Evolutionary conservation across 1,140 invertebrate species (phyloP).

Genomic region (Papilio machaon): DNA sequence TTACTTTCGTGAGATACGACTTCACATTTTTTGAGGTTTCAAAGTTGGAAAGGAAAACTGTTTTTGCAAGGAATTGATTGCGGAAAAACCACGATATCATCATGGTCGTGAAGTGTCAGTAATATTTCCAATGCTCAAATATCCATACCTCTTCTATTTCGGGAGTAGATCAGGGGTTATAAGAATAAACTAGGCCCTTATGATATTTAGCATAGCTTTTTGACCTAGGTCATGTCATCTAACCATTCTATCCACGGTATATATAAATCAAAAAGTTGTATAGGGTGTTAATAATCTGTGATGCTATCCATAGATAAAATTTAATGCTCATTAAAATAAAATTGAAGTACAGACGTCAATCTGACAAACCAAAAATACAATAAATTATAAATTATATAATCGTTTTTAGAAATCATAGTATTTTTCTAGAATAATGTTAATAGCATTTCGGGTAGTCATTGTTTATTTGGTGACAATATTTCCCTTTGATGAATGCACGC

Average conservation of each 20-base stretch:
- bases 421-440: neutral
- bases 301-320: neutral
- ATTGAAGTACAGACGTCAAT: constrained; percentile 19
- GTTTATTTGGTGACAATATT: constrained; percentile 33
- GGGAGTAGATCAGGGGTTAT: neutral
- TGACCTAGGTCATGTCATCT: neutral
- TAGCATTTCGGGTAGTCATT: neutral
- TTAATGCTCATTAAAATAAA: neutral
- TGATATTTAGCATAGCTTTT: neutral
- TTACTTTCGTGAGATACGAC: neutral
- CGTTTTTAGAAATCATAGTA: neutral
- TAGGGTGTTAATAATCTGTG: neutral
- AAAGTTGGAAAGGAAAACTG: neutral
- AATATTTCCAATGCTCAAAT: neutral
- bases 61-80: neutral
- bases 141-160: neutral
- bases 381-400: constrained; percentile 14
- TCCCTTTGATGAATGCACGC: constrained; percentile 37
- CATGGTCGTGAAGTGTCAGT: neutral
- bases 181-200: neutral
- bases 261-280: no score
- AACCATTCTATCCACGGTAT: no score
- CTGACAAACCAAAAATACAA: constrained; percentile 7
- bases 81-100: no score
- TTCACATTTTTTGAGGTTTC: neutral